phyloP scores from a whole-genome alignment of 2,888 invertebrate species.

The Coleophora flavipennella region DNA sequence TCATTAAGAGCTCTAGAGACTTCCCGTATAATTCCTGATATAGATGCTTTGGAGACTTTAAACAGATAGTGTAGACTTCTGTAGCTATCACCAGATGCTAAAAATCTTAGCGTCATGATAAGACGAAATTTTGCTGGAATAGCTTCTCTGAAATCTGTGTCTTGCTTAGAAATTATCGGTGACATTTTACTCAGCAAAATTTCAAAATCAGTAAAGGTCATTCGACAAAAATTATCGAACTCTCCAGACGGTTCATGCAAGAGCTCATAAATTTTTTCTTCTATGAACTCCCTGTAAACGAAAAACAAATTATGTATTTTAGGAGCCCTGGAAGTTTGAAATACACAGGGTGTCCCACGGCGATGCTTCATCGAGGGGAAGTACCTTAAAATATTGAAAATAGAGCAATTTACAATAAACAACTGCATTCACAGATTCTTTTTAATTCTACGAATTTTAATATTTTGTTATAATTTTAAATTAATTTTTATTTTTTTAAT shows the following conservation, averaged over 20 bases:
- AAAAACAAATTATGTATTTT: constrained; percentile 10
- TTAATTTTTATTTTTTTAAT: too few relatives aligned
- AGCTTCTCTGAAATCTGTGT: constrained; percentile 16
- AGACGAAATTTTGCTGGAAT: constrained; percentile 21
- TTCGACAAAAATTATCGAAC: constrained; percentile 21
- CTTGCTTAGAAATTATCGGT: constrained; percentile 24
- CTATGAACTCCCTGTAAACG: constrained; percentile 9
- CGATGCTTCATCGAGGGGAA: too few relatives aligned
- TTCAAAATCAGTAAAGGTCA: constrained; percentile 20
- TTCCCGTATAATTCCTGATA: constrained; percentile 24
- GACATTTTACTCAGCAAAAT: constrained; percentile 22
- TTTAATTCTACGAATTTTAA: too few relatives aligned
- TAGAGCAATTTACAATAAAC: too few relatives aligned
- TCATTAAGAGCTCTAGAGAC: constrained; percentile 24
- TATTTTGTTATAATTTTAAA: too few relatives aligned
- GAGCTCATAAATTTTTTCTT: constrained; percentile 20
- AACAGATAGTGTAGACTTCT: constrained; percentile 20
- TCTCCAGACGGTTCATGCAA: constrained; percentile 22
- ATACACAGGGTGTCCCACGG: too few relatives aligned
- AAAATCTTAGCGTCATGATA: constrained; percentile 23
- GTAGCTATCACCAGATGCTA: constrained; percentile 21
- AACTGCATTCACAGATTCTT: too few relatives aligned
- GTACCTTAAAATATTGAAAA: too few relatives aligned
- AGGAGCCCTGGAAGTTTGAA: too few relatives aligned
- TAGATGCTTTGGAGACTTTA: constrained; percentile 21